Evolutionary conservation across 2,113 vertebrate species (phyloP).

Genomic region (Lepus timidus): DNA sequence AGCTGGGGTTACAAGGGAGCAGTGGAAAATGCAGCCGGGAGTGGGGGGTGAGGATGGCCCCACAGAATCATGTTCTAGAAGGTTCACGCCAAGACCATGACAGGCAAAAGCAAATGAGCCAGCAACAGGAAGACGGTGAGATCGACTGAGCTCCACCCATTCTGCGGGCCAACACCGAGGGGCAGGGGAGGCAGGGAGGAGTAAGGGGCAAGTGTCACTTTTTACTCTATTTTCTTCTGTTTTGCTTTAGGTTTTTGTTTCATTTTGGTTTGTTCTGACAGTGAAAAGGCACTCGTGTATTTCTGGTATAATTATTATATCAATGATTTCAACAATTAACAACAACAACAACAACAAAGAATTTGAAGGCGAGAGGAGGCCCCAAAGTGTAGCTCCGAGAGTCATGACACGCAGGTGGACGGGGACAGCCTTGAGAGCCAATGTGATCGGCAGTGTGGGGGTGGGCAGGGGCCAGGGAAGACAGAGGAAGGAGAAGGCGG

Average conservation of each 20-base stretch:
- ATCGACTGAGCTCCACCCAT: background rate
- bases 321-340: slow-evolving; percentile 75
- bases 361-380: slow-evolving; percentile 39
- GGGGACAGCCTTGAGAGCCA: background rate
- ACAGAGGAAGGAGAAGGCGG: slow-evolving; percentile 29
- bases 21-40: background rate
- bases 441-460: background rate
- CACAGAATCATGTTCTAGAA: background rate
- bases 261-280: background rate
- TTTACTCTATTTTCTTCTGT: background rate
- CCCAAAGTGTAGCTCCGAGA: background rate
- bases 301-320: slow-evolving; percentile 52
- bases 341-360: slow-evolving; percentile 83
- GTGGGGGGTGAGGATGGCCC: background rate
- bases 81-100: background rate
- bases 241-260: background rate
- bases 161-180: background rate
- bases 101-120: background rate
- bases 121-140: background rate
- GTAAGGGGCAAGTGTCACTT: background rate
- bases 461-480: background rate
- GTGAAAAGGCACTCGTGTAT: slow-evolving; percentile 12
- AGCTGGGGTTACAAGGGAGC: background rate
- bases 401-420: background rate
- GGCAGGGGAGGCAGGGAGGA: background rate